A percentile compares a stretch with the other conserved stretches of the same genome.
Conservation (phyloP, 1,140 invertebrate species). For the Heliconius himera region DNA sequence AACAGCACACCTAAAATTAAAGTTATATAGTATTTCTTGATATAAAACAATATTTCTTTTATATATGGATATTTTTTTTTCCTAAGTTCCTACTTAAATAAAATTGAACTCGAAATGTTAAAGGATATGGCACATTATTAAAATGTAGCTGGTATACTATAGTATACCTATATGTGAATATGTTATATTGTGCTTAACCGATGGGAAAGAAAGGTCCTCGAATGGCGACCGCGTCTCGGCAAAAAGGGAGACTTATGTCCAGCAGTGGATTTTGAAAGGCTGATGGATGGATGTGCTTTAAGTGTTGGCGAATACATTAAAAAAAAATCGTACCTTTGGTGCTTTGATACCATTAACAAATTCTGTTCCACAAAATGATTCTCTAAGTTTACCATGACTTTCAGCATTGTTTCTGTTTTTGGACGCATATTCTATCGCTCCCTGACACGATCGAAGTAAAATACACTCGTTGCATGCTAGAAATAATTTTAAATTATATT, state of each 20-base stretch:
- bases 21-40: not conserved
- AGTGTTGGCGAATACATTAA: not conserved
- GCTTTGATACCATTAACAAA: constrained; percentile 19
- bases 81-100: not conserved
- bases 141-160: too few relatives aligned
- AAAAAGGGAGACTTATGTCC: too few relatives aligned
- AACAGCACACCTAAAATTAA: constrained; percentile 32
- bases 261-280: too few relatives aligned
- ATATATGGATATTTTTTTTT: not conserved
- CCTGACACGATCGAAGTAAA: constrained; percentile 18
- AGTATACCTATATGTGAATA: too few relatives aligned
- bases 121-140: too few relatives aligned
- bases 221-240: too few relatives aligned
- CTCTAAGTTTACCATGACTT: constrained; percentile 13
- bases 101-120: too few relatives aligned
- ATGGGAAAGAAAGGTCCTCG: too few relatives aligned
- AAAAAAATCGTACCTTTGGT: constrained; percentile 20
- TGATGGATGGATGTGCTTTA: too few relatives aligned
- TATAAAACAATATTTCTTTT: not conserved
- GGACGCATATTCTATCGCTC: constrained; percentile 4
- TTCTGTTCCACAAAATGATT: constrained; percentile 24
- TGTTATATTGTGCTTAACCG: too few relatives aligned
- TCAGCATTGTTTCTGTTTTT: not conserved
- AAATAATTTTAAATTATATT: not conserved
- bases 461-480: constrained; percentile 25